Conservation (phyloP, 2,113 vertebrate genomes). For the Pollimyrus isidori region DNA sequence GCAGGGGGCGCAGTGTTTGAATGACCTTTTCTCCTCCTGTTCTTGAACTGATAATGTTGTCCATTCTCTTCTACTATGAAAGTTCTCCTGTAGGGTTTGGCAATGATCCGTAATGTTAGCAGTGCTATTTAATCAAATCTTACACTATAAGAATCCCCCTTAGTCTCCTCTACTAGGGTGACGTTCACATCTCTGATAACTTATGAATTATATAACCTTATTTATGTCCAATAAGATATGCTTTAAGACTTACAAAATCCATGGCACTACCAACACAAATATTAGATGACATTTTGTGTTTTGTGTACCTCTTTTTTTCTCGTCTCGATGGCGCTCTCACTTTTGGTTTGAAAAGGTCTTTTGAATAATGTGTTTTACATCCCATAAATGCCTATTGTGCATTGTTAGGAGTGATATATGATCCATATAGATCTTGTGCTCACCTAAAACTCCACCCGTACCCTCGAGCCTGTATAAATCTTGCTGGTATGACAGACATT, state of each 20-base stretch:
- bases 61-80: neutral
- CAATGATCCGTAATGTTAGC: neutral
- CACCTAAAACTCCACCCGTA: neutral
- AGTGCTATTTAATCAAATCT: neutral
- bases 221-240: neutral
- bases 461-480: neutral
- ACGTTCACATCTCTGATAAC: neutral
- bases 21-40: neutral
- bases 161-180: neutral
- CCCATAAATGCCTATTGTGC: neutral
- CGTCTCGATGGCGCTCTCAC: neutral
- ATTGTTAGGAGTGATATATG: neutral
- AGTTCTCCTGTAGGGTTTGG: neutral
- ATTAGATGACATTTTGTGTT: no score
- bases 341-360: neutral
- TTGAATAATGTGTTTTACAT: neutral
- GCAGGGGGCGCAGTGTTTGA: neutral
- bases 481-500: neutral
- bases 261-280: no score
- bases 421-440: neutral
- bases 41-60: neutral
- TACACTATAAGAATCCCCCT: neutral
- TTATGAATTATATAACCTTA: neutral
- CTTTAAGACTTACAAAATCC: neutral
- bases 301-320: neutral